Conservation (phyloP, 2,113 vertebrate species). For the Zosterops pallidus region DNA sequence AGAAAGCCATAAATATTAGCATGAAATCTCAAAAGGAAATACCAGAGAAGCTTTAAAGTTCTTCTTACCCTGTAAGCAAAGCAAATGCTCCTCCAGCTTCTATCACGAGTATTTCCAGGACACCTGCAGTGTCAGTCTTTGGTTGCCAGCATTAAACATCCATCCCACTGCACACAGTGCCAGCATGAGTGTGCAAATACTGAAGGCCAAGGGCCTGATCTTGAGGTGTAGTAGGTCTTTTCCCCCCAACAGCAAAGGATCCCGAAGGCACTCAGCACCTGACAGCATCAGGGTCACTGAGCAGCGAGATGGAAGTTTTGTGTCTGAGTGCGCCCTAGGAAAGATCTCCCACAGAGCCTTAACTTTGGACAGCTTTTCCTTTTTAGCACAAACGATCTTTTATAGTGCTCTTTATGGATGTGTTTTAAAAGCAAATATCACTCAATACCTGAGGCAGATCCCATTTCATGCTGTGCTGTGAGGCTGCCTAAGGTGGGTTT, state of each 20-base stretch:
- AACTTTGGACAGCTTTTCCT: neutral
- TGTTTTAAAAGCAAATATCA: slow-evolving; percentile 14
- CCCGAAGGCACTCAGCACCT: neutral
- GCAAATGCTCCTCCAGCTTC: neutral
- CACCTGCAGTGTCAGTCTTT: neutral
- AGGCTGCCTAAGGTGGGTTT: slow-evolving; percentile 14
- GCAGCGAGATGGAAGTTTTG: neutral
- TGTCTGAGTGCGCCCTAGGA: neutral
- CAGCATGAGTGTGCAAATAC: neutral
- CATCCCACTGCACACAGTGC: neutral
- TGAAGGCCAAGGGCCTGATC: neutral
- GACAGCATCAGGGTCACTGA: neutral
- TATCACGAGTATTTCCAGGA: neutral
- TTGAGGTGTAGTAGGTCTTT: neutral
- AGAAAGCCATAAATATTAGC: neutral
- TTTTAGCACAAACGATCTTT: neutral
- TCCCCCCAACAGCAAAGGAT: neutral
- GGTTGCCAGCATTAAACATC: neutral
- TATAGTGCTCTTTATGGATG: neutral
- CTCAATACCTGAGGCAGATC: neutral
- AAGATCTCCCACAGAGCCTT: neutral
- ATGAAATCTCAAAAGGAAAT: neutral
- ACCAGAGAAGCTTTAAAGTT: neutral
- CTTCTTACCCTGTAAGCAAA: neutral
- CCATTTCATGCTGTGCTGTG: neutral